Base-by-base conservation (phyloP, 2,888 invertebrate species). In the Theretra japonica region DNA sequence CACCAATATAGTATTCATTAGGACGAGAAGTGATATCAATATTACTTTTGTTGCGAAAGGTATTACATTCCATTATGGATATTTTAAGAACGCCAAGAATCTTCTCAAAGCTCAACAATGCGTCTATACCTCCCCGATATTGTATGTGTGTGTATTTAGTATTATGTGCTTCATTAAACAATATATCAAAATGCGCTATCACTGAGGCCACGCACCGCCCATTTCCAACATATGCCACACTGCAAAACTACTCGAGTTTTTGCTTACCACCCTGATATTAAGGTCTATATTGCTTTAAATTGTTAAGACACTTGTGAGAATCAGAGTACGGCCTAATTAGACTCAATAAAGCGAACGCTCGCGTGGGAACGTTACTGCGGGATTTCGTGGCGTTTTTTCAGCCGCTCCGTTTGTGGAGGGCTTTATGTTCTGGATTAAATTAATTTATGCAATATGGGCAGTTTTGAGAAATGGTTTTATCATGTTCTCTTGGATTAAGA, bases 161-260 rank as follows among this genome's bases (percentile, higher is more conserved):
- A 65, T 56, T 56, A 21, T 30, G 30, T 53, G 23, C 41, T 41
- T 15, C 41, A 11, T 56, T 62, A 33, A 69, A 69, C 50, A n/a
- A 15, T 21, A 56, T n/a, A 57, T 69, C 7, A 41, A 15, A 57
- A 21, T 1, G 73, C 83, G 82, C 82, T 82, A 6, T 48, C 65
- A 83, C 73, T 79, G 41, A 59, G 72, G 8, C 81, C 80, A 60
- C 74, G 68, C 79, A 71, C 62, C 74, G 74, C 77, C 86, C 80
- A 86, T 88, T 87, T 79, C 68, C 75, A 79, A 79, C 88, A 88
- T 81, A 85, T 85, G 87, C 80, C 75, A 81, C 83, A 81, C 80
- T 80, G 78, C 77, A 78, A 80, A 87, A 86, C 82, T 82, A 80
- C 79, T 76, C 75, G 77, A 73, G 75, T 53, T 71, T 62, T 71